Evolutionary conservation across 2,888 invertebrate genomes (phyloP).

Genomic region (Mycalesis mineus): DNA sequence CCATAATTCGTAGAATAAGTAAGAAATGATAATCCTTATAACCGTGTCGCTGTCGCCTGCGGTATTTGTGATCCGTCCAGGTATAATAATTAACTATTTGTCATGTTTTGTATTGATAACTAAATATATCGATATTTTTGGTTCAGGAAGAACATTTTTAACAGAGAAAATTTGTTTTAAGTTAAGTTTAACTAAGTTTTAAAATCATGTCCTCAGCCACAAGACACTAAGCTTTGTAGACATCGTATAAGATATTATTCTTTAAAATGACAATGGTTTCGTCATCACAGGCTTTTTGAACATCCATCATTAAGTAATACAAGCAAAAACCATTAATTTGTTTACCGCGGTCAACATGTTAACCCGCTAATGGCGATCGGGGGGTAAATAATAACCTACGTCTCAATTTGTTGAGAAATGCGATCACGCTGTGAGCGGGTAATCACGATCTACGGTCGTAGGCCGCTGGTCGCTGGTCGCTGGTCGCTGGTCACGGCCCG

Average conservation of each 20-base stretch:
- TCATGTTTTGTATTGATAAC: too few species aligned
- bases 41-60: not conserved
- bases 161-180: too few species aligned
- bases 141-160: too few species aligned
- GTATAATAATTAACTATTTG: not conserved
- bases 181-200: too few species aligned
- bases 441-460: constrained; percentile 45
- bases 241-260: too few species aligned
- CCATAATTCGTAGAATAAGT: not conserved
- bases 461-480: constrained; percentile 31
- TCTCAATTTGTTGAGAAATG: constrained; percentile 52
- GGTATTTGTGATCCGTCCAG: not conserved
- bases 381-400: constrained; percentile 52
- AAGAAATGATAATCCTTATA: not conserved
- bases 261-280: too few species aligned
- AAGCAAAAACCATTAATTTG: not conserved
- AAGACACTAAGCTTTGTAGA: too few species aligned
- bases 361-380: constrained; percentile 42
- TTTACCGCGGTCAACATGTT: constrained; percentile 7
- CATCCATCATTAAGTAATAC: too few species aligned
- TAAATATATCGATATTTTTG: too few species aligned
- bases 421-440: constrained; percentile 47
- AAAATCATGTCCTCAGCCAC: too few species aligned
- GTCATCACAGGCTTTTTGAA: too few species aligned
- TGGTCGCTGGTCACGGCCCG: constrained; percentile 19